Conservation (phyloP, 2,888 invertebrate species). For the Melinopterus prodromus region DNA sequence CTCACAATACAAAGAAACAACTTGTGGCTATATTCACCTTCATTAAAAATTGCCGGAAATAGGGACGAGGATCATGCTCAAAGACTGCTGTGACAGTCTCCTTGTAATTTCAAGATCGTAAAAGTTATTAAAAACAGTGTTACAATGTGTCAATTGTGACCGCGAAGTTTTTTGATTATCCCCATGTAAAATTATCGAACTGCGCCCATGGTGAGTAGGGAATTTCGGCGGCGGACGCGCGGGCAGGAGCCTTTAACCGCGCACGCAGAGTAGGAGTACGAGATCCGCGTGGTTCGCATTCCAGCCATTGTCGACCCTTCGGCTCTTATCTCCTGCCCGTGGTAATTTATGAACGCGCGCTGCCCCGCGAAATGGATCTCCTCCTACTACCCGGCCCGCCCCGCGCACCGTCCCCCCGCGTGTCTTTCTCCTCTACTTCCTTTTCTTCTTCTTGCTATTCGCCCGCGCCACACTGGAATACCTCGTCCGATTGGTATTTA, state of each 20-base stretch:
- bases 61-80: too few relatives aligned
- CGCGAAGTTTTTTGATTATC: too few relatives aligned
- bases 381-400: background rate
- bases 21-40: too few relatives aligned
- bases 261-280: background rate
- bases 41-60: too few relatives aligned
- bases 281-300: conserved; percentile 4
- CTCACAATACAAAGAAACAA: too few relatives aligned
- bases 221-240: background rate
- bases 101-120: too few relatives aligned
- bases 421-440: background rate
- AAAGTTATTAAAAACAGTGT: too few relatives aligned
- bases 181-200: too few relatives aligned
- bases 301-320: background rate
- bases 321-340: background rate
- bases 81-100: too few relatives aligned
- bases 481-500: background rate
- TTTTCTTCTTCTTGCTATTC: background rate
- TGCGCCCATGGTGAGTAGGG: background rate
- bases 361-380: conserved; percentile 4
- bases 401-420: background rate
- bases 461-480: background rate
- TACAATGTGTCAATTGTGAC: too few relatives aligned
- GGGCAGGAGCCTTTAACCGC: background rate
- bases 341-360: background rate